Base-by-base conservation (phyloP, 2,888 invertebrate genomes). In the Pyrgus malvae region DNA sequence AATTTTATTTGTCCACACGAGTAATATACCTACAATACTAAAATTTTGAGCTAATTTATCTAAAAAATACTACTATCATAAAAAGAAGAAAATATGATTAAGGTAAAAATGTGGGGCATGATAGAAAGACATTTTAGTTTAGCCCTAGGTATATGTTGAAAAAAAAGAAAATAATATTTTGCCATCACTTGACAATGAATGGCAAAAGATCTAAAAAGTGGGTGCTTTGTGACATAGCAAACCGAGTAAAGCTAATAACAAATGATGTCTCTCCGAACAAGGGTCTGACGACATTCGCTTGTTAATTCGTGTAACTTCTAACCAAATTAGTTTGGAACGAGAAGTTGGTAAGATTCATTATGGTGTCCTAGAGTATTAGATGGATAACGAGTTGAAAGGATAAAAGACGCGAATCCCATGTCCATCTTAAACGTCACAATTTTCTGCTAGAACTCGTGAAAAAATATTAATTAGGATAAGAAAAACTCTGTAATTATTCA, bases 271-370 rank as follows among this genome's bases (percentile, higher is more conserved):
- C 44, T 45, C 35, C 27, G 46, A 50, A 38, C 37, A 49, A 53
- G 48, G 50, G 51, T 37, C 40, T 40, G 46, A 12, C 40, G 56
- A 56, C 56, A 46, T 48, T 55, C 41, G 40, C 53, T 56, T 56
- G 58, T 56, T 59, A 54, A 59, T 56, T 54, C 58, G 23, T 33
- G 38, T 49, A 56, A 59, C 54, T 56, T 56, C 45, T 59, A 56
- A 56, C 56, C 37, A 31, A 59, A 59, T 59, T 59, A 54, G 49
- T 56, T 54, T 14, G 35, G 54, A 37, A 49, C 49, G 46, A 3
- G 29, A 42, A 56, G 56, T 59, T 56, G n/a, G 49, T 37, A 42
- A 48, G 48, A 59, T 59, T 56, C 56, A 59, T 59, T 54, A 54
- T 41, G 41, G 54, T 54, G 23, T 42, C 41, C 31, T 25, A 46